Base-by-base conservation (phyloP, 2,797 vertebrate species). In the Gila robusta region DNA sequence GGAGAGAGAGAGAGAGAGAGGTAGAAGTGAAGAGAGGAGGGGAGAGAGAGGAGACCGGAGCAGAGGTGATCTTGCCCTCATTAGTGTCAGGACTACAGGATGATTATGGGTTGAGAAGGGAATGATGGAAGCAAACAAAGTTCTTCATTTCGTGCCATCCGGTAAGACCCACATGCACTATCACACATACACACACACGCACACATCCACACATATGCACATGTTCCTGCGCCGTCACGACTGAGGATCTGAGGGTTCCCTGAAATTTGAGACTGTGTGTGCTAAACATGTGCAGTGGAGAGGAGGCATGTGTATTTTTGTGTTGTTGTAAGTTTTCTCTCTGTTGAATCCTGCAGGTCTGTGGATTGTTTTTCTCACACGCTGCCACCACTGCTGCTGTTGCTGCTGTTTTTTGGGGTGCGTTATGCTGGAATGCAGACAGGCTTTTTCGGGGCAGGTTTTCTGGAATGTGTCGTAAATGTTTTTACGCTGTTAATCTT, bases 111-210 rank as follows among this genome's bases (percentile, higher is more conserved):
- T 95, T 96, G 95, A 96, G 94, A 94, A 87, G 83, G 92, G 91
- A 94, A 92, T 91, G 79, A 96, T 96, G 96, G 96, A 96, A 93
- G 94, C 93, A 92, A 96, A 94, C 94, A 96, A 95, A 96, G 95
- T 96, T 96, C 96, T 96, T 91, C 95, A 96, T 96, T 96, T 96
- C 19, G 95, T 96, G 93, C 94, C 95, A 91, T 95, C 94, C 71
- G 96, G 96, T 96, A 93, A 96, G 96, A 95, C 59, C 49, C 79
- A 82, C 77, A 91, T 88, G 89, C 91, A 92, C 90, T 90, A 73
- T 71, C 56, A 85, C 78, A 88, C 80, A 87, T 82, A 78, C 54
- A 79, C 52, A 82, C 28, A 62, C 44, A 5, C 56, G 6, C 52
- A 9, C 64, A 23, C 59, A 64, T 69, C 16, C 66, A 71, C 79